Evolutionary conservation across 2,888 invertebrate genomes (phyloP).

Genomic region (Marronus borbonicus): DNA sequence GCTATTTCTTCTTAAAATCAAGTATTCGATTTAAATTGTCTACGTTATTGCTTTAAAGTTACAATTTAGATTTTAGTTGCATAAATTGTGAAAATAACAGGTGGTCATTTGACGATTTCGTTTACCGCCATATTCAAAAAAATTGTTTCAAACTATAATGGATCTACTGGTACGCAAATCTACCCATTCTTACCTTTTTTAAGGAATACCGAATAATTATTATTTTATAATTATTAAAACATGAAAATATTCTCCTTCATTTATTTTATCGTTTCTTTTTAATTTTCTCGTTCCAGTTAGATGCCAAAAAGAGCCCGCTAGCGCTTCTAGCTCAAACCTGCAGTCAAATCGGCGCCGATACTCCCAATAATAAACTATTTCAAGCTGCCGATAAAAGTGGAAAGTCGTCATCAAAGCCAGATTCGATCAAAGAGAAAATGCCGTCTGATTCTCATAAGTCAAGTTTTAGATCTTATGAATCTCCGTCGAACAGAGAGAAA

Average conservation of each 20-base stretch:
- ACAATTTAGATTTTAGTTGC: too few relatives aligned
- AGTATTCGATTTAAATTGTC: too few relatives aligned
- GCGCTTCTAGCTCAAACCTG: constrained; percentile 97
- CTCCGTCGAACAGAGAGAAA: constrained; percentile 77
- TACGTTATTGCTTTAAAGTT: too few relatives aligned
- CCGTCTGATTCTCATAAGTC: constrained; percentile 75
- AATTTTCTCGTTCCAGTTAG: constrained; percentile 83
- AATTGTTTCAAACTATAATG: not conserved
- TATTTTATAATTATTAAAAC: too few relatives aligned
- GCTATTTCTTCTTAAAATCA: too few relatives aligned
- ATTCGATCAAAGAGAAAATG: constrained; percentile 75
- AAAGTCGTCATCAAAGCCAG: constrained; percentile 71
- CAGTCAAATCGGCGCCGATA: constrained; percentile 95
- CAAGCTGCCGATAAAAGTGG: constrained; percentile 82
- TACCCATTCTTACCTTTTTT: too few relatives aligned
- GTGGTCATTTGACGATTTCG: not conserved
- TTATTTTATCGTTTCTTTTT: constrained; percentile 55
- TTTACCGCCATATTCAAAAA: not conserved
- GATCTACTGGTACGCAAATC: too few relatives aligned
- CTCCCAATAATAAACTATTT: constrained; percentile 84
- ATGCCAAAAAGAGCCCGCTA: constrained; percentile 97
- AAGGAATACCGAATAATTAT: too few relatives aligned
- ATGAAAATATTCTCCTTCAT: not conserved
- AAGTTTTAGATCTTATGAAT: constrained; percentile 66
- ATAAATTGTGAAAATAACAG: not conserved